A percentile compares a stretch with the other conserved stretches of the same genome.
Conservation (phyloP, 2,113 vertebrate species). For the Sapajus apella region DNA sequence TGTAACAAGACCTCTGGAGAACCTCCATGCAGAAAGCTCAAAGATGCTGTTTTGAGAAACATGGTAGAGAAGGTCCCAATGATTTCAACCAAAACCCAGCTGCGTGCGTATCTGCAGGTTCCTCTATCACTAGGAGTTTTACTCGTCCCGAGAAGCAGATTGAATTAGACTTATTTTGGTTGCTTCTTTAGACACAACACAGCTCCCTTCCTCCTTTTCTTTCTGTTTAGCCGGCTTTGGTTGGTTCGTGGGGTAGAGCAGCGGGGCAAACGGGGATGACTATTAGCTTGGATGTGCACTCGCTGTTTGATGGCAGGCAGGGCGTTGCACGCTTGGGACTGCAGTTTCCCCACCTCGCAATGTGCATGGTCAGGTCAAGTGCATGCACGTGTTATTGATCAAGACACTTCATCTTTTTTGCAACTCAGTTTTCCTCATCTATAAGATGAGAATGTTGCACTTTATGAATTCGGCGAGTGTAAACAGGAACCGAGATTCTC, state of each 20-base stretch:
- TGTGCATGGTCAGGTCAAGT: not conserved
- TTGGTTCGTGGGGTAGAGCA: not conserved
- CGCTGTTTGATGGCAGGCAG: not conserved
- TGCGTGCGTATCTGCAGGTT: not conserved
- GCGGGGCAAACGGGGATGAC: not conserved
- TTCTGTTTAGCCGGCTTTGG: not conserved
- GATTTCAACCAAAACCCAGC: not conserved
- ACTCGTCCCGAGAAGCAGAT: not conserved
- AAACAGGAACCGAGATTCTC: not conserved
- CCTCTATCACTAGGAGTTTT: not conserved
- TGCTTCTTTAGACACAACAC: not conserved
- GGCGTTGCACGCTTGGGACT: not conserved
- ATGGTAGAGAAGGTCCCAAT: not conserved
- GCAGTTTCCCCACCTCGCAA: not conserved
- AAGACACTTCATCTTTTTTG: not conserved
- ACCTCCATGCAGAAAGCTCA: not conserved
- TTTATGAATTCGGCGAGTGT: not conserved
- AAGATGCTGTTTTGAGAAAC: not conserved
- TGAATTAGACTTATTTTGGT: not conserved
- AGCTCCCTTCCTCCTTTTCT: not conserved
- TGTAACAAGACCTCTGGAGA: not conserved
- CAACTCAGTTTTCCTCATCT: not conserved
- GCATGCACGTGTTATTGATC: not conserved
- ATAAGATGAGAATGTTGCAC: not conserved
- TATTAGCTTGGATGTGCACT: not conserved